Evolutionary conservation across 2,888 invertebrate genomes (phyloP).

Genomic region (Trichogramma evanescens): DNA sequence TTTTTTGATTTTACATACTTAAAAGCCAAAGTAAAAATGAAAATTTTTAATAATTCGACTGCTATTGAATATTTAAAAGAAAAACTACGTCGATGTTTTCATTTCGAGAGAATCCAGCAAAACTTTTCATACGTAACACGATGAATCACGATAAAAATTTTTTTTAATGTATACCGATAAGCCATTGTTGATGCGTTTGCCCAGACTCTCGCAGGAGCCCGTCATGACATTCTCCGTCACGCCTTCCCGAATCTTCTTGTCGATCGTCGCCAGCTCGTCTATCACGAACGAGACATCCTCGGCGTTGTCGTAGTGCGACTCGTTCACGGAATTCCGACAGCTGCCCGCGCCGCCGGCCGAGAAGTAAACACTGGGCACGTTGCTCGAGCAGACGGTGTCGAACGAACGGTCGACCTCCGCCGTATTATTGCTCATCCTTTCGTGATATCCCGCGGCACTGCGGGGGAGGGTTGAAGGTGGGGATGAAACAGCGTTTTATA

Average conservation of each 20-base stretch:
- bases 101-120: no score
- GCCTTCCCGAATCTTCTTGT: neutral
- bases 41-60: neutral
- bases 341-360: constrained; percentile 16
- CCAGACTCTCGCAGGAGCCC: constrained; percentile 30
- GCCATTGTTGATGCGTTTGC: constrained; percentile 20
- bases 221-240: neutral
- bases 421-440: neutral
- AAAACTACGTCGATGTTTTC: neutral
- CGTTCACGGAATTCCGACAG: constrained; percentile 3
- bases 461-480: no score
- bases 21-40: neutral
- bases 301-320: constrained; percentile 4
- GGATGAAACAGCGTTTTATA: no score
- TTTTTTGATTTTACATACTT: no score
- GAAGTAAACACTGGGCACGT: constrained; percentile 17
- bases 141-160: no score
- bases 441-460: no score
- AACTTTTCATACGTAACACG: no score
- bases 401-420: neutral
- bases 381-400: constrained; percentile 11
- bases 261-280: neutral
- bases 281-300: constrained; percentile 2
- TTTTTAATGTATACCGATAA: constrained; percentile 23
- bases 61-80: neutral